Evolutionary conservation across 2,797 vertebrate genomes (phyloP).

Genomic region (Esox lucius): DNA sequence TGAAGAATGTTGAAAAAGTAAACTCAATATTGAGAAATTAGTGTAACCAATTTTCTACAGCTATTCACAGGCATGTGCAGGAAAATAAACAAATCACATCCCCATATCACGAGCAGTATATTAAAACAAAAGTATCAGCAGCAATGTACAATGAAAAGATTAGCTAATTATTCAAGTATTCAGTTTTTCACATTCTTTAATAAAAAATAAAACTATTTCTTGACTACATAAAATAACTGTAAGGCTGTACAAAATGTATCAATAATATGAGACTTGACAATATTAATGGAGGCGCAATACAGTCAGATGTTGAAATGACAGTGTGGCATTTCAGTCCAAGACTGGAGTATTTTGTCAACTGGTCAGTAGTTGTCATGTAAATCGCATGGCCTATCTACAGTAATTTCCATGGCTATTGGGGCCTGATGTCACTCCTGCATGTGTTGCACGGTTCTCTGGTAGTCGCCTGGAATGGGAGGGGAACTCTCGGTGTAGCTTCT

Average conservation of each 20-base stretch:
- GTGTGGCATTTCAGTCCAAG: not conserved
- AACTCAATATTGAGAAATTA: no score
- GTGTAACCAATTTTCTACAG: not conserved
- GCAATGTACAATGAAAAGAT: not conserved
- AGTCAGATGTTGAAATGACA: not conserved
- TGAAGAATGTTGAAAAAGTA: no score
- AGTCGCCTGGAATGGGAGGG: conserved; percentile 75
- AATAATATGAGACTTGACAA: not conserved
- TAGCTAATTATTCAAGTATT: not conserved
- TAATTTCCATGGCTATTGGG: conserved; percentile 22
- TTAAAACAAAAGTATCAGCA: not conserved
- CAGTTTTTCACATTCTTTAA: conserved; percentile 1
- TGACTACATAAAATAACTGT: not conserved
- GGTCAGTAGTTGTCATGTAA: not conserved
- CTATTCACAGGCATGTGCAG: not conserved
- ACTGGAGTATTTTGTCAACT: not conserved
- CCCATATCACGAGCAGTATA: not conserved
- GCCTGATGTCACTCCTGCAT: conserved; percentile 80
- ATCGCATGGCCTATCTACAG: conserved; percentile 20
- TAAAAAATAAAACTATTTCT: conserved; percentile 2
- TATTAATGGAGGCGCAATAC: not conserved
- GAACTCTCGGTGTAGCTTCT: conserved; percentile 73
- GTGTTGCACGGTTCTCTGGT: conserved; percentile 85
- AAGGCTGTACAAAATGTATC: conserved; percentile 13
- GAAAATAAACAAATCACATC: not conserved